Base-by-base conservation (phyloP, 1,140 invertebrate species). In the Pseudomyrmex concolor region DNA sequence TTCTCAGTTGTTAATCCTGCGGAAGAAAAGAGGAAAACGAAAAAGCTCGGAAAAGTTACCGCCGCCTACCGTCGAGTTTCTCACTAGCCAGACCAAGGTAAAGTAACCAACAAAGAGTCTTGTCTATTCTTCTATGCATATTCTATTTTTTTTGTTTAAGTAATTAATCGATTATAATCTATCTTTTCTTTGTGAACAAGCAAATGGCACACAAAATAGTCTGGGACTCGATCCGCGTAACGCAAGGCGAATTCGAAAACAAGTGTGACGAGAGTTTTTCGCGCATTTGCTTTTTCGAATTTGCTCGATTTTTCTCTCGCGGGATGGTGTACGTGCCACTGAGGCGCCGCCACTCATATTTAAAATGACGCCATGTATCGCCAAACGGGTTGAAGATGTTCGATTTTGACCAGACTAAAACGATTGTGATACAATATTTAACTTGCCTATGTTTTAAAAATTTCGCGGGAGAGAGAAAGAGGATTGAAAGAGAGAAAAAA, bases 361-460 rank as follows among this genome's bases (percentile, higher is more conserved):
- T 72, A 87, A 86, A 87, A 89, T 12, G 13, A 51, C 89, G 83
- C 62, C 73, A 66, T 89, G 90, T 93, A 92, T 92, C 90, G 86
- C 84, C 85, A 92, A 92, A 93, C 89, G 91, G 92, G 91, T 92
- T 91, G 89, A 93, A 93, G 92, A 93, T 93, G 92, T 93, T 94
- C 93, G 92, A 94, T 93, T 93, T 93, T 91, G 92, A 94, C 93
- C 92, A 94, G 93, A 93, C 92, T 93, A 70, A 84, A 87, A 94
- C 92, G 92, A 94, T 94, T 94, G 93, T 94, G 93, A 94, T 94
- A 94, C 91, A 93, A 94, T 93, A 94, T 94, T 94, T 94, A 94
- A 94, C 94, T 93, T 93, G 92, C 91, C 93, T 94, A 93, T 92
- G 91, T 93, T 93, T 91, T 90, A 91, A 92, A 89, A 84, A 86